These are phyloP conservation scores for Gastrophryne carolinensis DNA, from an alignment of 2,797 vertebrate genomes.

Conservation along the genomic window DNA sequence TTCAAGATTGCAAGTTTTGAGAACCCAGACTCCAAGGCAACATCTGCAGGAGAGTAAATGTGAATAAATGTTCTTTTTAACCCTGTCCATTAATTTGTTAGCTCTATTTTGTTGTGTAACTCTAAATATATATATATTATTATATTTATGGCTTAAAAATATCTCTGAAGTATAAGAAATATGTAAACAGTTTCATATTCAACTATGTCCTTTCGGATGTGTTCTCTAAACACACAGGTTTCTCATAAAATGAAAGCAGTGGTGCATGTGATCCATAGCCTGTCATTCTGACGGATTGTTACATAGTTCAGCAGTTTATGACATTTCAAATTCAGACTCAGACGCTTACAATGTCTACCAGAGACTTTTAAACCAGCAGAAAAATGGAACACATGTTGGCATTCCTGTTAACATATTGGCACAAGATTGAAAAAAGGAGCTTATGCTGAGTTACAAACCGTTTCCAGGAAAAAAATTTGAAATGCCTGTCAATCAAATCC, in stretches of 20 bases:
- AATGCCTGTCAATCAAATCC: conserved; percentile 1
- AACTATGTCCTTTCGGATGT: not conserved
- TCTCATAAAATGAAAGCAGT: conserved; percentile 5
- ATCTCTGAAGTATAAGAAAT: too few species aligned
- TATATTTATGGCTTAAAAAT: too few species aligned
- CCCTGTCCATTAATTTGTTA: too few species aligned
- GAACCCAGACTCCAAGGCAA: too few species aligned
- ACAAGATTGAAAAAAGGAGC: conserved; percentile 10
- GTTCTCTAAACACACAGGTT: conserved; percentile 1
- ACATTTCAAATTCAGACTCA: conserved; percentile 25
- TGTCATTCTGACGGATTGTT: conserved; percentile 39
- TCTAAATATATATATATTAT: too few species aligned
- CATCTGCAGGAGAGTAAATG: too few species aligned
- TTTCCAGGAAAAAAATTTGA: not conserved
- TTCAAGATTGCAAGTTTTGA: too few species aligned
- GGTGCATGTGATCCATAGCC: conserved; percentile 22
- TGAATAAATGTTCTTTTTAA: too few species aligned
- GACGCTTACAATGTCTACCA: conserved; percentile 14
- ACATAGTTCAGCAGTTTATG: conserved; percentile 35
- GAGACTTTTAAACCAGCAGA: conserved; percentile 8
- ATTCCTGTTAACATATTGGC: conserved; percentile 29
- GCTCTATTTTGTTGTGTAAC: too few species aligned
- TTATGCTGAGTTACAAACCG: not conserved
- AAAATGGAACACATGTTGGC: conserved; percentile 27
- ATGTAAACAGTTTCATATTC: too few species aligned